Conservation (phyloP, 2,797 vertebrate genomes). For the Pangasius krempfi region DNA sequence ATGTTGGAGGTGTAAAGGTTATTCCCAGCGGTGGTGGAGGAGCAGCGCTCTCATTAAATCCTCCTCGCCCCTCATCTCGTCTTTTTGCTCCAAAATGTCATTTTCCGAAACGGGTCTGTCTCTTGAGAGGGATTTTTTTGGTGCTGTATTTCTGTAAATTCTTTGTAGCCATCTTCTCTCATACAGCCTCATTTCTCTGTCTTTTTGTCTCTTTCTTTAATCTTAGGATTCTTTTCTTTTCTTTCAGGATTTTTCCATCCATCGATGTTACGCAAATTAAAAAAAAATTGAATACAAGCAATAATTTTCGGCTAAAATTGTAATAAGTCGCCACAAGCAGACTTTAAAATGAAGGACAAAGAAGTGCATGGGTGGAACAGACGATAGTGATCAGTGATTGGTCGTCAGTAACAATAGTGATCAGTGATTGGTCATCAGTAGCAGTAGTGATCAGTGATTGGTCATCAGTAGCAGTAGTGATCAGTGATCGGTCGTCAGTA, state of each 20-base stretch:
- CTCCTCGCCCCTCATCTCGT: slow-evolving; percentile 6
- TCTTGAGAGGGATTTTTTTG: slow-evolving; percentile 1
- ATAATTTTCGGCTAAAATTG: neutral
- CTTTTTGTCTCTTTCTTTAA: neutral
- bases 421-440: neutral
- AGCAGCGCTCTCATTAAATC: slow-evolving; percentile 60
- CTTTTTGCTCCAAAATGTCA: slow-evolving; percentile 43
- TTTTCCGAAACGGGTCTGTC: slow-evolving; percentile 19
- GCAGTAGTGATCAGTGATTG: neutral
- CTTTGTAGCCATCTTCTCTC: slow-evolving; percentile 19
- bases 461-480: accelerated
- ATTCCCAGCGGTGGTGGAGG: slow-evolving; percentile 42
- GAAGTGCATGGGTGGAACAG: neutral
- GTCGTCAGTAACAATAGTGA: neutral
- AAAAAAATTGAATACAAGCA: neutral
- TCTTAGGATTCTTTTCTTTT: no score
- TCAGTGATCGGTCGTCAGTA: neutral
- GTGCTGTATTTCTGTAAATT: slow-evolving; percentile 24
- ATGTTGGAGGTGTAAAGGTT: slow-evolving; percentile 58
- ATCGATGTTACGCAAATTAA: neutral
- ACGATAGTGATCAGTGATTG: no score
- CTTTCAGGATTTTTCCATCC: neutral
- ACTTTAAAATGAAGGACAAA: neutral
- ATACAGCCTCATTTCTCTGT: neutral
- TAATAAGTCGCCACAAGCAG: neutral